These are phyloP conservation scores for Andrena haemorrhoa DNA, from an alignment of 2,888 invertebrate species.

Conservation along the genomic window DNA sequence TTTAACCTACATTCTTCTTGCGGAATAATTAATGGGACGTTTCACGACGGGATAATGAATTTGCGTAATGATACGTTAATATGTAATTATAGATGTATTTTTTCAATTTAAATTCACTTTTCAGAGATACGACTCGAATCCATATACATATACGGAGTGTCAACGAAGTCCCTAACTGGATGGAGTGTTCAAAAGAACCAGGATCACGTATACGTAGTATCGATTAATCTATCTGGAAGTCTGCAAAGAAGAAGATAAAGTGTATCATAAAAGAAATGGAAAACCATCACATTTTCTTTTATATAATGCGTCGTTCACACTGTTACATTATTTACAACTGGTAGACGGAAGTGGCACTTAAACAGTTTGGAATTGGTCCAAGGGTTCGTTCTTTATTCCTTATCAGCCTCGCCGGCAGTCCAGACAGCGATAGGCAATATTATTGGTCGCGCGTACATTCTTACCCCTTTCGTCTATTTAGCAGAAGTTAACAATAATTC, in stretches of 20 bases:
- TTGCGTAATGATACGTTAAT: neutral
- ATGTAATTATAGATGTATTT: slow-evolving; percentile 34
- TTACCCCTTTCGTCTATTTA: slow-evolving; percentile 26
- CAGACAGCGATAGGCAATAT: slow-evolving; percentile 21
- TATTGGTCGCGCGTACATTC: slow-evolving; percentile 12
- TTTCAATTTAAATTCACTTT: slow-evolving; percentile 35
- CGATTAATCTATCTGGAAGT: slow-evolving; percentile 27
- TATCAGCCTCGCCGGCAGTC: slow-evolving; percentile 32
- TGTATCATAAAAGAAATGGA: slow-evolving; percentile 40
- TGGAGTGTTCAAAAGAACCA: slow-evolving; percentile 52
- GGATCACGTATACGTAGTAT: slow-evolving; percentile 25
- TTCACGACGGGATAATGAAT: slow-evolving; percentile 14
- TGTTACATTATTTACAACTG: slow-evolving; percentile 60
- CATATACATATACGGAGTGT: slow-evolving; percentile 37
- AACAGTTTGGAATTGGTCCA: slow-evolving; percentile 69
- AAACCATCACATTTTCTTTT: slow-evolving; percentile 32
- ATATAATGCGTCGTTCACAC: slow-evolving; percentile 49
- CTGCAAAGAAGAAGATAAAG: slow-evolving; percentile 21
- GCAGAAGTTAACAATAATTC: slow-evolving; percentile 19
- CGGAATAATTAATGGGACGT: neutral
- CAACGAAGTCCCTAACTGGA: slow-evolving; percentile 23
- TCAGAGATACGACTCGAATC: slow-evolving; percentile 14
- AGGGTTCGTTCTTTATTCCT: slow-evolving; percentile 67
- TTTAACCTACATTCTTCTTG: too few relatives aligned
- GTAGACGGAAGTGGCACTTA: slow-evolving; percentile 61